phyloP scores from a whole-genome alignment of 2,888 invertebrate genomes.

The Zelleria hepariella region DNA sequence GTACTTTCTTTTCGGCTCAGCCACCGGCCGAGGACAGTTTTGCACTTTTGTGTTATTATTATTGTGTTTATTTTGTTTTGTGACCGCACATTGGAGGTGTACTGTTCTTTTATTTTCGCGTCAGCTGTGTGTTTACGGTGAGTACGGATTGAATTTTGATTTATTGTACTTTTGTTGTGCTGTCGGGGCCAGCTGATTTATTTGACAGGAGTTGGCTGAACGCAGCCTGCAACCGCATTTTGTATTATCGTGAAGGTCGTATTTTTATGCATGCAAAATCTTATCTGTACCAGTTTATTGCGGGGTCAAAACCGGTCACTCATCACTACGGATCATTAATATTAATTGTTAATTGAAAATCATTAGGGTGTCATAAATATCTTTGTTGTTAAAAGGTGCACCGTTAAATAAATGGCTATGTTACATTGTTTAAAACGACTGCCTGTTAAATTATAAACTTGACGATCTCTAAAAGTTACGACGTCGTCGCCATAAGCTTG shows the following conservation, averaged over 20 bases:
- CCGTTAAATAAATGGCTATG: neutral
- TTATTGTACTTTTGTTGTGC: conserved; percentile 36
- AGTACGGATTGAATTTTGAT: conserved; percentile 59
- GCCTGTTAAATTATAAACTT: neutral
- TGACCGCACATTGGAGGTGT: conserved; percentile 61
- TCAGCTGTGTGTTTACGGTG: conserved; percentile 59
- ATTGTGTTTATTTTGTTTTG: conserved; percentile 50
- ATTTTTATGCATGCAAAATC: conserved; percentile 35
- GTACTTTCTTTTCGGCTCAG: conserved; percentile 36
- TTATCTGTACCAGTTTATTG: conserved; percentile 28
- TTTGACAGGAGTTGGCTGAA: conserved; percentile 40
- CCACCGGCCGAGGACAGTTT: conserved; percentile 36
- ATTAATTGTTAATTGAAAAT: conserved; percentile 19
- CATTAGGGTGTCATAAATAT: neutral
- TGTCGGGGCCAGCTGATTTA: conserved; percentile 48
- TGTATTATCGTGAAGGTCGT: conserved; percentile 47
- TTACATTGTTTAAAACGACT: neutral
- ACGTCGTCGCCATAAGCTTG: neutral
- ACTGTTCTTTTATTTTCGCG: conserved; percentile 47
- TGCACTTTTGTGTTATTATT: conserved; percentile 38
- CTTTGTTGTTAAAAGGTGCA: neutral
- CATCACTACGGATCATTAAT: conserved; percentile 17
- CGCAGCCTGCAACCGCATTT: conserved; percentile 41
- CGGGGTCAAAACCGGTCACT: conserved; percentile 25
- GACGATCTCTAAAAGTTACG: neutral